Conservation (phyloP, 2,113 vertebrate species). For the Entelurus aequoreus region DNA sequence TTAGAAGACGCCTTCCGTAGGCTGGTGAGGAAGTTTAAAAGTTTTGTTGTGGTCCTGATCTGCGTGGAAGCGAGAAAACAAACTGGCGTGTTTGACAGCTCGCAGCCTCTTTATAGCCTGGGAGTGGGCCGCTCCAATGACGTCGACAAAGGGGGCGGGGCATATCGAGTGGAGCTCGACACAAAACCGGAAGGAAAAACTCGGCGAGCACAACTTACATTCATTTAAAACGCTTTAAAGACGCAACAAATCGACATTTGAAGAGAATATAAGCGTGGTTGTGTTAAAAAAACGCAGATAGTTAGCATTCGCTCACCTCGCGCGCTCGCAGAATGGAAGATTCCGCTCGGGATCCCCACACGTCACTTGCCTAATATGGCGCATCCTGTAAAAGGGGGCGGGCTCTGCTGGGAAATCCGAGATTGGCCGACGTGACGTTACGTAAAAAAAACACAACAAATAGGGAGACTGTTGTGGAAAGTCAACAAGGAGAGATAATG, state of each 20-base stretch:
- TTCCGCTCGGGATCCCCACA: constrained; percentile 73
- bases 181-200: constrained; percentile 26
- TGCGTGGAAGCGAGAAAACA: constrained; percentile 8
- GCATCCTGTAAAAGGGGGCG: constrained; percentile 73
- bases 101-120: constrained; percentile 34
- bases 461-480: constrained; percentile 48
- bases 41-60: neutral
- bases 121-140: constrained; percentile 20
- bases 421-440: constrained; percentile 55
- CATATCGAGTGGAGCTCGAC: constrained; percentile 8
- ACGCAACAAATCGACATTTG: fast-evolving
- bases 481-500: constrained; percentile 25
- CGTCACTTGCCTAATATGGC: constrained; percentile 77
- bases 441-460: constrained; percentile 57
- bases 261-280: neutral
- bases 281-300: too few relatives aligned
- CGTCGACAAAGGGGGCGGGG: constrained; percentile 26
- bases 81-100: constrained; percentile 15
- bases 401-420: constrained; percentile 64
- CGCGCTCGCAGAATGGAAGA: constrained; percentile 49
- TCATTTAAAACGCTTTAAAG: fast-evolving
- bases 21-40: constrained; percentile 7
- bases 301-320: neutral
- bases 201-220: fast-evolving
- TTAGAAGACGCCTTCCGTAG: constrained; percentile 29